Base-by-base conservation (phyloP, 2,797 vertebrate species). In the Fistularia tabacaria region DNA sequence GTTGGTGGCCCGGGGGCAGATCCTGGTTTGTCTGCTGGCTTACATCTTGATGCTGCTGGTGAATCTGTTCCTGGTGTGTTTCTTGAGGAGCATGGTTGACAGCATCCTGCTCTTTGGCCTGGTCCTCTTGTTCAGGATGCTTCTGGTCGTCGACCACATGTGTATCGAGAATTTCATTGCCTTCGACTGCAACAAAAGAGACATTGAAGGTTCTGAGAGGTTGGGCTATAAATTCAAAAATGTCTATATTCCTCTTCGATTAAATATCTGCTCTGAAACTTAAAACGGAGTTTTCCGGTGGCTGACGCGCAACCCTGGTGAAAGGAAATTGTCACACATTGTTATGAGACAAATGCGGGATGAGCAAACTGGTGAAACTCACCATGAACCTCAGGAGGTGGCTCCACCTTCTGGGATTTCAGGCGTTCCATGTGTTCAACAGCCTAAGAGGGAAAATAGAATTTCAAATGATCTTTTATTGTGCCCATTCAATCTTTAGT, bases 361-460 rank as follows among this genome's bases (percentile, higher is more conserved):
- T 25, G 25, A 25, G 2, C 25, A 40, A 45, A 59, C 53, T 7
- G 5, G 6, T 7, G n/a, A 8, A 45, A 54, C 88, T 92, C 85
- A 90, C 94, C 81, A 1, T 80, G 85, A 69, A 90, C 90, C 69
- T 91, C 92, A 49, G 91, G 82, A 50, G 89, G 90, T 42, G 87
- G 82, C 13, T 86, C 89, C 60, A 77, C 84, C 55, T 94, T 93
- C 62, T 95, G 93, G 44, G 90, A 83, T 85, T 94, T 98, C 71
- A 95, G 91, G 38, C 91, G 90, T 69, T 97, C 95, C 95, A 99
- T 94, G 59, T 99, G 94, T 59, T 98, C 94, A 46, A 96, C 91
- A 0, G 93, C 97, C 96, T 99, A 71, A 15, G 14, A 48, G 45
- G 48, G 76, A 73, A 1, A 45, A 66, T 9, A 3, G 1, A 49